These are phyloP conservation scores for Oceanodroma tethys DNA, from an alignment of 2,113 vertebrate species.

Conservation along the genomic window DNA sequence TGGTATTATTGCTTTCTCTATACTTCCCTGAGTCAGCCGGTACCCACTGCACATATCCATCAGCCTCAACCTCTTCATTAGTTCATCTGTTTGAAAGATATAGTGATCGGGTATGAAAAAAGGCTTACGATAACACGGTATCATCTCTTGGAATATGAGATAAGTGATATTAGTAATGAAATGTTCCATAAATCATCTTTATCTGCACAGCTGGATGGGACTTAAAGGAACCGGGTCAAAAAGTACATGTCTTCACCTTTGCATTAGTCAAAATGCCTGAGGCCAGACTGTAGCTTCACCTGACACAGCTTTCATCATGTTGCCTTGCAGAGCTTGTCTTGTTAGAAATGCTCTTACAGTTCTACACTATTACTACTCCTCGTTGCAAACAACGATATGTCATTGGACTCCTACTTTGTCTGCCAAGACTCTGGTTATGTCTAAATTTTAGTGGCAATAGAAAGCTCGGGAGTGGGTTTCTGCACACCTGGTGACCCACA, in stretches of 20 bases:
- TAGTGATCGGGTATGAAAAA: neutral
- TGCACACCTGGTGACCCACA: neutral
- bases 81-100: neutral
- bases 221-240: neutral
- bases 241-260: neutral
- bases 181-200: neutral
- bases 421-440: neutral
- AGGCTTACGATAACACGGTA: neutral
- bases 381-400: fast-evolving
- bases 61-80: neutral
- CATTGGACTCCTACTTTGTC: neutral
- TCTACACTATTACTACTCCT: neutral
- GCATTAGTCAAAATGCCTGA: neutral
- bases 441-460: neutral
- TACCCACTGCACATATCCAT: neutral
- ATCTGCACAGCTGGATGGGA: neutral
- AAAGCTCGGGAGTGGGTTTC: neutral
- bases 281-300: neutral
- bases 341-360: neutral
- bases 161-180: neutral
- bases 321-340: neutral
- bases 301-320: neutral
- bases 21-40: neutral
- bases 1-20: neutral
- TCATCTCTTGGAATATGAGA: neutral